Evolutionary conservation across 2,888 invertebrate genomes (phyloP).

Genomic region (Erebia aethiops): DNA sequence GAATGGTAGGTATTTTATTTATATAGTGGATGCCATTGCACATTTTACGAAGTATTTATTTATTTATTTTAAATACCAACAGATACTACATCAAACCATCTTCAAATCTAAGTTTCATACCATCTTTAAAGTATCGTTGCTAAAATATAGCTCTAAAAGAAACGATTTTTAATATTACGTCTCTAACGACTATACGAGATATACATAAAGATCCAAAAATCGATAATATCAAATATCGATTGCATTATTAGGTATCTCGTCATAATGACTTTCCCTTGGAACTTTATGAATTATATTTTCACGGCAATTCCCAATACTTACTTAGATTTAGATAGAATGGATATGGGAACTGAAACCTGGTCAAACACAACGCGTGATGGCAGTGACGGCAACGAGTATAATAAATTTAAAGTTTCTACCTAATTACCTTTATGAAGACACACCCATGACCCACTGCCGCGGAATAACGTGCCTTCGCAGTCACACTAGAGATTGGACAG

Average conservation of each 20-base stretch:
- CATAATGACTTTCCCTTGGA: conserved; percentile 33
- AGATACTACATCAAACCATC: too few relatives aligned
- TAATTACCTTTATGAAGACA: too few relatives aligned
- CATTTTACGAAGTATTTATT: too few relatives aligned
- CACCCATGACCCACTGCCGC: too few relatives aligned
- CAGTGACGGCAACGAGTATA: neutral
- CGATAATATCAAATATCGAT: conserved; percentile 27
- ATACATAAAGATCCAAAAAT: conserved; percentile 11
- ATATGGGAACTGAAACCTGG: conserved; percentile 21
- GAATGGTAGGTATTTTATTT: too few relatives aligned
- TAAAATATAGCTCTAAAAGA: neutral
- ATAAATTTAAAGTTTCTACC: too few relatives aligned
- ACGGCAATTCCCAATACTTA: conserved; percentile 30
- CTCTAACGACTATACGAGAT: conserved; percentile 4
- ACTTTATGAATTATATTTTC: conserved; percentile 27
- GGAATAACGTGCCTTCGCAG: too few relatives aligned
- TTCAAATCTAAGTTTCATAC: too few relatives aligned
- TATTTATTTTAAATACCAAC: too few relatives aligned
- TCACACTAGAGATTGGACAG: too few relatives aligned
- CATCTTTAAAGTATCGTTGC: too few relatives aligned
- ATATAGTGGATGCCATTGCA: too few relatives aligned
- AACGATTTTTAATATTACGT: conserved; percentile 19
- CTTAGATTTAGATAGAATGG: conserved; percentile 20
- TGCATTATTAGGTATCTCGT: conserved; percentile 20
- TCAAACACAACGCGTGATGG: neutral